phyloP scores from a whole-genome alignment of 2,113 vertebrate species.

The Pampusana beccarii region DNA sequence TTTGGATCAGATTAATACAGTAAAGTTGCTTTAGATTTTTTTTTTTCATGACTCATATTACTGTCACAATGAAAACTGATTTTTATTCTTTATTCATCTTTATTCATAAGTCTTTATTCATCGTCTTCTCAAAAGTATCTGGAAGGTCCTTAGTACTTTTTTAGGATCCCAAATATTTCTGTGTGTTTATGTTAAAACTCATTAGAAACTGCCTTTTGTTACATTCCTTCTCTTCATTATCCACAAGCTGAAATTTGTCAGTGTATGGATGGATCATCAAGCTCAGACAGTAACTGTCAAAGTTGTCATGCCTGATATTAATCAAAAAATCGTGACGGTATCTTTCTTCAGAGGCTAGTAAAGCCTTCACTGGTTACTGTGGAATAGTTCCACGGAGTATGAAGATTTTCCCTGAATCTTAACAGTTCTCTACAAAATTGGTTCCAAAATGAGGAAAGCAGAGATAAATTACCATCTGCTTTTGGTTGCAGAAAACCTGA shows the following conservation, averaged over 20 bases:
- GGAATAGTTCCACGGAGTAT: not conserved
- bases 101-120: not conserved
- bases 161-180: not conserved
- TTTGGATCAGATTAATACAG: not conserved
- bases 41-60: not conserved
- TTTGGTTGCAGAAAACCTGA: not conserved
- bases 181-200: not conserved
- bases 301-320: not conserved
- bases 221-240: not conserved
- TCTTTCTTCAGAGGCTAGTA: not conserved
- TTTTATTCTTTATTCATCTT: not conserved
- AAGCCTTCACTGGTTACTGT: not conserved
- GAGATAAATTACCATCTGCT: not conserved
- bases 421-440: not conserved
- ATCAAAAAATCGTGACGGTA: not conserved
- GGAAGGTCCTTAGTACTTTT: not conserved
- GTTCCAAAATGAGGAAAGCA: not conserved
- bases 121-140: not conserved
- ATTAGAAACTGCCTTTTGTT: not conserved
- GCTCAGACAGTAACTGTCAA: not conserved
- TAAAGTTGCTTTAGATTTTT: not conserved
- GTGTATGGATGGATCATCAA: not conserved
- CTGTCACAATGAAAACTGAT: not conserved
- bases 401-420: not conserved
- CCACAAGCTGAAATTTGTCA: not conserved